These are phyloP conservation scores for Episyrphus balteatus DNA, from an alignment of 1,140 invertebrate species.

Conservation along the genomic window DNA sequence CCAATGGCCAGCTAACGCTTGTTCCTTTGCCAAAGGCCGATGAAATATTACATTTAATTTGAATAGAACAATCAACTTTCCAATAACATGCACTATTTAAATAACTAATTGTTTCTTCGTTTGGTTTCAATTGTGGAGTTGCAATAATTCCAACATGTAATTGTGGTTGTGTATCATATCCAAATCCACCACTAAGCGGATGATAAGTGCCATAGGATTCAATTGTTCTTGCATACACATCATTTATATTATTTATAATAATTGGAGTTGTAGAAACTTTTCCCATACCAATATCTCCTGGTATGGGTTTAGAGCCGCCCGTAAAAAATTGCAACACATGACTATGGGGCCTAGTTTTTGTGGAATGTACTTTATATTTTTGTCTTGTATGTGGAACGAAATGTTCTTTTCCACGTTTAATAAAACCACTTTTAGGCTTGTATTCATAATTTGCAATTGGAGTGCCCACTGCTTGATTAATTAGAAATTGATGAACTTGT, in stretches of 20 bases:
- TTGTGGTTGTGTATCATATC: constrained; percentile 5
- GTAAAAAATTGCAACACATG: constrained; percentile 3
- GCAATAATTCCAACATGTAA: constrained; percentile 9
- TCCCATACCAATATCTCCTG: not conserved
- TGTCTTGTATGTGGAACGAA: not conserved
- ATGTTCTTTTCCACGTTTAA: constrained; percentile 2
- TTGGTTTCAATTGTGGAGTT: constrained; percentile 8
- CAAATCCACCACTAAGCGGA: not conserved
- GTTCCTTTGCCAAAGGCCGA: not conserved
- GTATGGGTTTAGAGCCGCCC: not conserved
- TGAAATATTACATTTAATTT: not conserved
- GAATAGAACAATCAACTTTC: not conserved
- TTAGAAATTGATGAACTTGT: constrained; percentile 5
- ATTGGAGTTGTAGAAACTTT: not conserved
- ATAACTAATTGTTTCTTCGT: not conserved
- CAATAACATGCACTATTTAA: constrained; percentile 1
- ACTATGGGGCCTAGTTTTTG: not conserved
- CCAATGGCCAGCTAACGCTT: not conserved
- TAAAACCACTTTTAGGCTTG: not conserved
- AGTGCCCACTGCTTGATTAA: constrained; percentile 4
- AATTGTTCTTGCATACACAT: constrained; percentile 1
- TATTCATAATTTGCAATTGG: constrained; percentile 3
- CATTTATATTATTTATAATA: constrained; percentile 4
- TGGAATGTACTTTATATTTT: constrained; percentile 1
- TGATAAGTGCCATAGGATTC: not conserved